Evolutionary conservation across 2,113 vertebrate genomes (phyloP), one percentile per base, ranked within the genome.

Genomic region (Alaudala cheleensis): DNA sequence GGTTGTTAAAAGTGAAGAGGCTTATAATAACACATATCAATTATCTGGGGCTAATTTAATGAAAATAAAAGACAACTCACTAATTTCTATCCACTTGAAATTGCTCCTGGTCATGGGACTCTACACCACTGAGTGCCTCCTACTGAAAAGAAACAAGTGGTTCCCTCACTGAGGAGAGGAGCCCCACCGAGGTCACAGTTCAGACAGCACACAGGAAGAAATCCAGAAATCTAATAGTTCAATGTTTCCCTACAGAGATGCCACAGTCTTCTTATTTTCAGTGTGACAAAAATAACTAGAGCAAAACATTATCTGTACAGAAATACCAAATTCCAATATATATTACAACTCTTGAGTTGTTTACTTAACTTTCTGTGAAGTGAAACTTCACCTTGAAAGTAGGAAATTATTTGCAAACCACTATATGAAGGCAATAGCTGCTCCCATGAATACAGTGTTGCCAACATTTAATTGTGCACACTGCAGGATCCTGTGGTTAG

Each of bases 371-470:
- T 81, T 74, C 49, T 49, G 65, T 49, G 54, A 81, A 79, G n/a
- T 39, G 53, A 90, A 95, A 81, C 45, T 83, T 79, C 72, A 79
- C 33, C 26, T 56, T 77, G 37, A 91, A 95, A 86, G 66, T 44
- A 93, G 91, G 78, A 94, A 96, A 94, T 69, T 53, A 96, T 95
- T 92, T 95, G 86, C 91, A 88, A 95, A 77, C 11, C 58, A 70
- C 57, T 57, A 69, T 76, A 92, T 14, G 85, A 96, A 96, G 66
- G 85, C 81, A 96, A 66, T 70, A 85, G 65, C 42, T 88, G 97
- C 94, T 97, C 85, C 97, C 95, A 97, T 95, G 96, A 93, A 90
- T 85, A 97, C 95, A 42, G 37, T 53, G 44, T 57, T 95, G 57
- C 82, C 86, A 93, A 58, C 71, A 84, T 80, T 90, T 97, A 95